A percentile compares a stretch with the other conserved stretches of the same genome.
phyloP scores from a whole-genome alignment of 2,113 vertebrate species.

The Plecotus auritus region DNA sequence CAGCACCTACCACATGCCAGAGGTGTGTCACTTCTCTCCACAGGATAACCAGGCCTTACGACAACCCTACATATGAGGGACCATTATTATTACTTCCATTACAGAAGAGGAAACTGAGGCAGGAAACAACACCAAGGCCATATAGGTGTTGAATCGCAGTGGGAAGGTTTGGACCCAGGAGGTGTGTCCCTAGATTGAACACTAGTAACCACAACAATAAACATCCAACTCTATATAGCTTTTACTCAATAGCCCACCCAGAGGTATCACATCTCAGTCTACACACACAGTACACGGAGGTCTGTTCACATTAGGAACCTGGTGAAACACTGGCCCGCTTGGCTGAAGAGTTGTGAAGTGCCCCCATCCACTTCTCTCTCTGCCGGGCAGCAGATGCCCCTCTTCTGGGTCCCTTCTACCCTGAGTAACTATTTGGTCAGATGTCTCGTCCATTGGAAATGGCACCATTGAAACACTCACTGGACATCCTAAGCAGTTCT shows the following conservation, averaged over 20 bases:
- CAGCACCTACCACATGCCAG: background rate
- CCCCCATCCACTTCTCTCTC: rapidly evolving
- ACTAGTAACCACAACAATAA: background rate
- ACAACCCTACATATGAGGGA: background rate
- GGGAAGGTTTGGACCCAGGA: background rate
- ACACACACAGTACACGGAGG: rapidly evolving
- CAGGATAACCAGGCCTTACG: background rate
- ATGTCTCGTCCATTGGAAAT: background rate
- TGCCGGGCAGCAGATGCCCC: too few species aligned
- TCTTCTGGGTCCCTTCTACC: background rate
- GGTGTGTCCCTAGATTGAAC: background rate
- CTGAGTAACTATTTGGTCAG: rapidly evolving
- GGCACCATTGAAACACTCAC: background rate
- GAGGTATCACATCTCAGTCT: background rate
- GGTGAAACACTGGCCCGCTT: background rate
- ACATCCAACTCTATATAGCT: rapidly evolving
- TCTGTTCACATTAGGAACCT: background rate
- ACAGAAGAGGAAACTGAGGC: background rate
- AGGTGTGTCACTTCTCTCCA: rapidly evolving
- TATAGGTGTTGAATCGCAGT: background rate
- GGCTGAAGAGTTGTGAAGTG: too few species aligned
- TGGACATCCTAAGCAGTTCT: rapidly evolving
- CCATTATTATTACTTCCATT: background rate
- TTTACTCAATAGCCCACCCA: too few species aligned
- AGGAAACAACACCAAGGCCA: background rate